Percentiles rank a stretch among this genome's conserved stretches.
Conservation (phyloP, 2,888 invertebrate genomes). For the Luffia ferchaultella region DNA sequence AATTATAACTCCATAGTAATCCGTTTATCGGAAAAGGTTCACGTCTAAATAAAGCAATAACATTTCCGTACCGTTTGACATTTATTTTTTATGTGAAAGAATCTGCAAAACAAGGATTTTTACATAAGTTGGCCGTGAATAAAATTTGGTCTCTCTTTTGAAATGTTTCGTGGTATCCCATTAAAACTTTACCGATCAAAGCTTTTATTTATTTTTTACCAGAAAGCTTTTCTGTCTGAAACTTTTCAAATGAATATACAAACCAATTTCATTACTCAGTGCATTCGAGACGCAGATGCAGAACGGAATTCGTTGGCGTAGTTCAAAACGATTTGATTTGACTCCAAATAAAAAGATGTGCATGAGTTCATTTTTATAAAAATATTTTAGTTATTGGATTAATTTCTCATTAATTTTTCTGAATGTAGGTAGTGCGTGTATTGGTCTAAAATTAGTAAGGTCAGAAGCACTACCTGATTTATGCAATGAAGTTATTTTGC, state of each 20-base stretch:
- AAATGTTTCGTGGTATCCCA: constrained; percentile 16
- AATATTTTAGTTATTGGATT: no score
- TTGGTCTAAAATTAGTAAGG: no score
- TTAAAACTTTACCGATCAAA: constrained; percentile 24
- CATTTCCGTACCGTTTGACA: neutral
- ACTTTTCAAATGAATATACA: neutral
- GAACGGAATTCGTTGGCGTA: no score
- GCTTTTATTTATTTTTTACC: constrained; percentile 18
- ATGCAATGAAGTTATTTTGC: no score
- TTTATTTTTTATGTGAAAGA: neutral
- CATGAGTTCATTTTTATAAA: no score
- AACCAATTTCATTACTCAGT: neutral
- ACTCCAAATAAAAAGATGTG: no score
- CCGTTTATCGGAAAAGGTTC: neutral
- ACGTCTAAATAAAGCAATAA: neutral
- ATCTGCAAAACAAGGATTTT: neutral
- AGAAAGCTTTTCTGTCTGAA: neutral
- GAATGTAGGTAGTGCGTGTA: no score
- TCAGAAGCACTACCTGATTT: no score
- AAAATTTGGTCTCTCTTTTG: neutral
- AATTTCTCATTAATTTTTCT: no score
- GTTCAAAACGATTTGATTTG: no score
- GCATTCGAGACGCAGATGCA: neutral
- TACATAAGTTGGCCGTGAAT: neutral
- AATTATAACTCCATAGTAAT: no score